Conservation (phyloP, 2,797 vertebrate genomes). For the Accipiter fasciatus region DNA sequence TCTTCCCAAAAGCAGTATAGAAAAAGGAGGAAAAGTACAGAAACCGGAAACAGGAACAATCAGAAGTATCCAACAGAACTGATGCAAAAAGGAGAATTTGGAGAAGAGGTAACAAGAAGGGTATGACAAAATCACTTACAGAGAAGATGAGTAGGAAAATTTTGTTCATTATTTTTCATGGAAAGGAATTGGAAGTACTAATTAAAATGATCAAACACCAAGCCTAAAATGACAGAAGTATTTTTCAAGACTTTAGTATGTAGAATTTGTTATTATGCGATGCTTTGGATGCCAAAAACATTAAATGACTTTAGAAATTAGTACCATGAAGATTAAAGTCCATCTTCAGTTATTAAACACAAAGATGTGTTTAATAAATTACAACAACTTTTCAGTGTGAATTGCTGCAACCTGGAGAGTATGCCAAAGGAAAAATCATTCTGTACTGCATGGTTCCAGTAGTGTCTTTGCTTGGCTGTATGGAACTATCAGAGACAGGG, state of each 20-base stretch:
- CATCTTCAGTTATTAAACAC: background rate
- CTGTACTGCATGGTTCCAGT: rapidly evolving
- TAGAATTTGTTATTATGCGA: background rate
- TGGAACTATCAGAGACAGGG: background rate
- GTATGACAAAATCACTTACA: background rate
- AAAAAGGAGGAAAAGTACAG: background rate
- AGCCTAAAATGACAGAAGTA: background rate
- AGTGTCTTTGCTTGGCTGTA: background rate
- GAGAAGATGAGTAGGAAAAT: background rate
- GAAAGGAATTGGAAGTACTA: background rate
- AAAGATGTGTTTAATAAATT: background rate
- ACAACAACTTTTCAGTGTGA: background rate
- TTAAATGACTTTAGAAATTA: background rate
- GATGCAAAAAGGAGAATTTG: background rate
- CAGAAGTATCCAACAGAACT: background rate
- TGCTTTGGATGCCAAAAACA: background rate
- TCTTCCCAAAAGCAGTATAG: background rate
- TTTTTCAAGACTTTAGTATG: background rate
- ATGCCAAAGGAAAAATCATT: background rate
- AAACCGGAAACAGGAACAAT: background rate
- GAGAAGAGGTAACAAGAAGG: background rate
- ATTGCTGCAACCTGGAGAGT: background rate
- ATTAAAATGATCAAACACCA: background rate
- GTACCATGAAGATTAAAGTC: background rate
- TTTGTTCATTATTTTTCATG: background rate